Base-by-base conservation (phyloP, 1,140 invertebrate species). In the Drosophila biarmipes region DNA sequence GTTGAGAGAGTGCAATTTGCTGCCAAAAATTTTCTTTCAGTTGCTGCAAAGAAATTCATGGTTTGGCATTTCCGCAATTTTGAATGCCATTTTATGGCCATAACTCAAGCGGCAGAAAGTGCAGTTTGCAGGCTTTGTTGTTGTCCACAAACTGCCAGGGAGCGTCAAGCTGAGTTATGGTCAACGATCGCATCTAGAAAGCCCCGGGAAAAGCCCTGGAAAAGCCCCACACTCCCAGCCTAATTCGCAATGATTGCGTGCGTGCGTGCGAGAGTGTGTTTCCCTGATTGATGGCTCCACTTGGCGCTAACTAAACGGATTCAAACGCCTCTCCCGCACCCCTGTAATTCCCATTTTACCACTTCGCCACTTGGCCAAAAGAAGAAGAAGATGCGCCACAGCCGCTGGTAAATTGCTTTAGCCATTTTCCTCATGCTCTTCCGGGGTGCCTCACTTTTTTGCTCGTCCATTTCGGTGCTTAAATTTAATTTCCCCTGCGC, bases 401-500 rank as follows among this genome's bases (percentile, higher is more conserved):
- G 63, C 35, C 53, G 27, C 45, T 24, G 37, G 48, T 49, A 69
- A 75, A 71, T 78, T 68, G 52, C 71, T 74, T 56, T 64, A 38
- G 71, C 46, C 58, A 74, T 74, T 73, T 73, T 54, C 55, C 37
- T 48, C 21, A 38, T 57, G 38, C 19, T 24, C 37, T 62, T 51
- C 34, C 45, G 49, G 48, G 7, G 14, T 17, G 27, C 17, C 21
- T 61, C 73, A 43, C 58, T 61, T 46, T 15, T 38, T 64, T 19
- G 5, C 61, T 78, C 15, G 34, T 52, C 57, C 53, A 40, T 69
- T 69, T 57, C 35, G 55, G 63, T 37, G 66, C 67, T 78, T 79
- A 80, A 85, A 85, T 85, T 81, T 78, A 87, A 85, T 85, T 85
- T 85, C 81, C 81, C 80, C 78, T 58, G 53, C 42, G 78, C 54